Evolutionary conservation across 2,113 vertebrate species (phyloP).

Genomic region (Pavo muticus): DNA sequence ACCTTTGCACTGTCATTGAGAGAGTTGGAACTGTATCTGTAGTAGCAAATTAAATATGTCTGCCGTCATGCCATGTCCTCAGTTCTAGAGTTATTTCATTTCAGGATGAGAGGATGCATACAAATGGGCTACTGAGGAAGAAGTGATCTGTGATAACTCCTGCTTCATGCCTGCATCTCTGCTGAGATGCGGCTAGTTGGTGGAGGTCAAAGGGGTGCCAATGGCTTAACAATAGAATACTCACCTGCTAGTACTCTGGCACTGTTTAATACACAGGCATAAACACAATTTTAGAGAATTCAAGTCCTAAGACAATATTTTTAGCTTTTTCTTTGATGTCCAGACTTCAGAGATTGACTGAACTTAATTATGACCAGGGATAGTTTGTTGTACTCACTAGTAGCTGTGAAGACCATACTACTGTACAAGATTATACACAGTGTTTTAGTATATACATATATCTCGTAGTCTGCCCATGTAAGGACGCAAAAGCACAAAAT

Average conservation of each 20-base stretch:
- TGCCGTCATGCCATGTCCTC: background rate
- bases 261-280: too few species aligned
- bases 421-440: background rate
- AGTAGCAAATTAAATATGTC: background rate
- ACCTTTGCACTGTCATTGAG: background rate
- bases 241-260: background rate
- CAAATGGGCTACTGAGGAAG: background rate
- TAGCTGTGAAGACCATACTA: background rate
- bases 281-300: background rate
- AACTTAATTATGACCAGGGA: background rate
- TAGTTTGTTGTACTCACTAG: background rate
- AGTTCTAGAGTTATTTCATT: background rate
- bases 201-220: background rate
- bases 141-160: too few species aligned
- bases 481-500: background rate
- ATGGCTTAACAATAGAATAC: background rate
- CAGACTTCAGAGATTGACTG: background rate
- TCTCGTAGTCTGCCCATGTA: background rate
- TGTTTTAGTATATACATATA: background rate
- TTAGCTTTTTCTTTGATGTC: background rate
- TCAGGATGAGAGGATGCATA: background rate
- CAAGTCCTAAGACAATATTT: rapidly evolving
- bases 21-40: background rate
- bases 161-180: background rate
- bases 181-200: background rate